Conservation (phyloP, 1,140 invertebrate genomes). For the Calliphora vicina region DNA sequence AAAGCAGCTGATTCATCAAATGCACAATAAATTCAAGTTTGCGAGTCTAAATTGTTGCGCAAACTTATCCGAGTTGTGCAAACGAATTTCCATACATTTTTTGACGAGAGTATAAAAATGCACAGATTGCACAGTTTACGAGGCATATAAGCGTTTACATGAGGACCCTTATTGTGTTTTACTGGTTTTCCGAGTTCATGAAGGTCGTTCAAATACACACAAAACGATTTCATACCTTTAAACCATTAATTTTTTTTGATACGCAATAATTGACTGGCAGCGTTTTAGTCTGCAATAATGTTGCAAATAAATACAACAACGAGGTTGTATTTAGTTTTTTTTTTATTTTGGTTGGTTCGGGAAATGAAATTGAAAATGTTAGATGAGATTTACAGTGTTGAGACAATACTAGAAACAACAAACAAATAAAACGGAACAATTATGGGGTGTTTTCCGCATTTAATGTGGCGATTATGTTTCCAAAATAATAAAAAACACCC, state of each 20-base stretch:
- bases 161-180: too few species aligned
- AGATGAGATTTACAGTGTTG: background rate
- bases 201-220: too few species aligned
- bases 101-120: too few species aligned
- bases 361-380: background rate
- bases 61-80: too few species aligned
- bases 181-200: too few species aligned
- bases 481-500: background rate
- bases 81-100: too few species aligned
- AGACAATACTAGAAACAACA: background rate
- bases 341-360: background rate
- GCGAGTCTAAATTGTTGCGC: too few species aligned
- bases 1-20: too few species aligned
- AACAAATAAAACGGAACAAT: constrained; percentile 26
- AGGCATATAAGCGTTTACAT: too few species aligned
- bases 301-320: background rate
- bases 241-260: background rate
- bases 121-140: too few species aligned
- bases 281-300: background rate
- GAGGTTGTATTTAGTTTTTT: background rate
- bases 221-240: background rate
- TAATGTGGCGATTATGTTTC: background rate
- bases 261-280: background rate
- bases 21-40: too few species aligned
- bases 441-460: constrained; percentile 28